A percentile compares a stretch with the other conserved stretches of the same genome.
Conservation (phyloP, 2,113 vertebrate species). For the Odocoileus hemionus region DNA sequence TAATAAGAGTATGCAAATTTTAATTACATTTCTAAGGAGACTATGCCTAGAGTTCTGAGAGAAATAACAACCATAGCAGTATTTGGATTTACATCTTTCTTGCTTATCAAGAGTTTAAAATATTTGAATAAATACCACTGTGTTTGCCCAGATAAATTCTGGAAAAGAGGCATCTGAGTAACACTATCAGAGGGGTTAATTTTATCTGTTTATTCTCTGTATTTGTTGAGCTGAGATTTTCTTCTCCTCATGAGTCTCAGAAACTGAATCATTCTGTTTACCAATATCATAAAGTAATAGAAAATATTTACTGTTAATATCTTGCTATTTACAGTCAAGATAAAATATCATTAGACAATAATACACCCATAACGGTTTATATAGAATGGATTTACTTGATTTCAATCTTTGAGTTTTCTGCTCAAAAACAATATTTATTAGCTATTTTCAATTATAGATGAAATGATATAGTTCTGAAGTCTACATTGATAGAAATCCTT, state of each 20-base stretch:
- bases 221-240: background rate
- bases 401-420: background rate
- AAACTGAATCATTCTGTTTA: background rate
- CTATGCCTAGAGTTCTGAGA: slow-evolving; percentile 33
- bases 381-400: background rate
- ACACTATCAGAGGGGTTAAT: background rate
- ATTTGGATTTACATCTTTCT: slow-evolving; percentile 31
- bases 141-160: background rate
- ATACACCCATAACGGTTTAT: background rate
- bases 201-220: background rate
- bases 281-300: background rate
- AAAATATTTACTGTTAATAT: background rate
- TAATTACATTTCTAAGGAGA: slow-evolving; percentile 49
- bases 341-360: background rate
- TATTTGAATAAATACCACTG: slow-evolving; percentile 37
- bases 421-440: background rate
- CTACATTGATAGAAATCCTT: background rate
- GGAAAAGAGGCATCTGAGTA: background rate
- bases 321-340: background rate
- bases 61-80: slow-evolving; percentile 10
- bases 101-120: slow-evolving; percentile 5
- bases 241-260: background rate
- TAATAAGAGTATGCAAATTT: slow-evolving; percentile 59
- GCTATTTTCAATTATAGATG: background rate
- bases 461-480: background rate